Conservation (phyloP, 2,888 invertebrate genomes). For the Lasiommata megera region DNA sequence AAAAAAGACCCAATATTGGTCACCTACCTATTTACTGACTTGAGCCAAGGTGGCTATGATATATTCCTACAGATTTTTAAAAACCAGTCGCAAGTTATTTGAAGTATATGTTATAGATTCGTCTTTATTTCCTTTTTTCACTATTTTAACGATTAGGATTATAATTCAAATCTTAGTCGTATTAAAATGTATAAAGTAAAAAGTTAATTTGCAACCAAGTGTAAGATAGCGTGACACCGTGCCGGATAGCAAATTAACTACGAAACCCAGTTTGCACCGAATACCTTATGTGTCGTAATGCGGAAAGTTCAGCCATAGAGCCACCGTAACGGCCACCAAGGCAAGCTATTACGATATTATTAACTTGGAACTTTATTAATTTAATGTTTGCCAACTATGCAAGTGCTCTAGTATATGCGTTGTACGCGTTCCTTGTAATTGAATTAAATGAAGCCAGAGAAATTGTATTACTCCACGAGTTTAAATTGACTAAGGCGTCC, state of each 20-base stretch:
- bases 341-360: constrained; percentile 57
- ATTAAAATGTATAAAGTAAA: too few species aligned
- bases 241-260: constrained; percentile 22
- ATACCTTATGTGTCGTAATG: constrained; percentile 64
- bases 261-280: constrained; percentile 37
- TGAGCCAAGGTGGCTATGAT: too few species aligned
- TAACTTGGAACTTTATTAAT: constrained; percentile 57
- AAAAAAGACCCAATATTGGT: too few species aligned
- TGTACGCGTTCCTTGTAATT: constrained; percentile 4
- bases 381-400: constrained; percentile 30
- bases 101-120: too few species aligned
- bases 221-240: constrained; percentile 17
- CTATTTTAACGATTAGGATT: too few species aligned
- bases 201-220: constrained; percentile 2
- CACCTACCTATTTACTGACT: too few species aligned
- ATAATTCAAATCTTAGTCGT: too few species aligned
- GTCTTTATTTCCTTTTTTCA: too few species aligned
- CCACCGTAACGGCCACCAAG: constrained; percentile 54
- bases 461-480: neutral
- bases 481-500: too few species aligned
- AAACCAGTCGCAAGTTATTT: too few species aligned
- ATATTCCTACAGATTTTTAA: too few species aligned
- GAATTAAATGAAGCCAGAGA: constrained; percentile 15
- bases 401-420: constrained; percentile 23
- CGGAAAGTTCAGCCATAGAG: constrained; percentile 64